These are phyloP conservation scores for Leucophenga montana DNA, from an alignment of 2,888 invertebrate genomes.

Conservation along the genomic window DNA sequence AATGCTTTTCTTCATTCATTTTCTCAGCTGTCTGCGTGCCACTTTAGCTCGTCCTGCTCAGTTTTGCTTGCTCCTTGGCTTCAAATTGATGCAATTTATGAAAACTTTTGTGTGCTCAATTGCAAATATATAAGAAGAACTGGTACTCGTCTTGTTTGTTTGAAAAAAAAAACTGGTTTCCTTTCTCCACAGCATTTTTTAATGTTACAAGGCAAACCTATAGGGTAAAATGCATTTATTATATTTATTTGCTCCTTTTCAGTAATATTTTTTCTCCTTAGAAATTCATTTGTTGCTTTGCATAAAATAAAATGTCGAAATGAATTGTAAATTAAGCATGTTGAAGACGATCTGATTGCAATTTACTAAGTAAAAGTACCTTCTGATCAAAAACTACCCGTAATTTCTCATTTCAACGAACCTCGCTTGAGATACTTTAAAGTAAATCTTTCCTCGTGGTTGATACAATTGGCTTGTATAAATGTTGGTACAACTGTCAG, in stretches of 20 bases:
- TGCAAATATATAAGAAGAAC: constrained; percentile 59
- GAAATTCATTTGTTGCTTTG: background rate
- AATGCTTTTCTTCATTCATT: constrained; percentile 24
- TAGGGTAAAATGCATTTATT: constrained; percentile 37
- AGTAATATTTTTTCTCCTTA: background rate
- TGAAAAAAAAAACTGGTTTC: background rate
- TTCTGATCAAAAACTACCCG: too few relatives aligned
- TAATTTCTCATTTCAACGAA: too few relatives aligned
- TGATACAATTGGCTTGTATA: too few relatives aligned
- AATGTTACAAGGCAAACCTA: constrained; percentile 39
- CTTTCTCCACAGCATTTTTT: constrained; percentile 52
- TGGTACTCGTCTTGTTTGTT: constrained; percentile 50
- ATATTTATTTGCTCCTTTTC: constrained; percentile 25
- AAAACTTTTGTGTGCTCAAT: constrained; percentile 65
- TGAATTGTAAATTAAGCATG: constrained; percentile 52
- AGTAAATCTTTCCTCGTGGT: too few relatives aligned
- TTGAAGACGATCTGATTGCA: constrained; percentile 57
- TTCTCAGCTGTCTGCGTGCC: constrained; percentile 1
- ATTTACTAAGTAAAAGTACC: constrained; percentile 29
- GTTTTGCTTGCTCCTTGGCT: constrained; percentile 32
- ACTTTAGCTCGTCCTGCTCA: constrained; percentile 2
- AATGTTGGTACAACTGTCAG: too few relatives aligned
- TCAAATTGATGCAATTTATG: constrained; percentile 65
- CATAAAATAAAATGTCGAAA: constrained; percentile 18
- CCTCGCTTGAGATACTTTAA: too few relatives aligned